Evolutionary conservation across 2,797 vertebrate genomes (phyloP).

Genomic region (Holocentrus rufus): DNA sequence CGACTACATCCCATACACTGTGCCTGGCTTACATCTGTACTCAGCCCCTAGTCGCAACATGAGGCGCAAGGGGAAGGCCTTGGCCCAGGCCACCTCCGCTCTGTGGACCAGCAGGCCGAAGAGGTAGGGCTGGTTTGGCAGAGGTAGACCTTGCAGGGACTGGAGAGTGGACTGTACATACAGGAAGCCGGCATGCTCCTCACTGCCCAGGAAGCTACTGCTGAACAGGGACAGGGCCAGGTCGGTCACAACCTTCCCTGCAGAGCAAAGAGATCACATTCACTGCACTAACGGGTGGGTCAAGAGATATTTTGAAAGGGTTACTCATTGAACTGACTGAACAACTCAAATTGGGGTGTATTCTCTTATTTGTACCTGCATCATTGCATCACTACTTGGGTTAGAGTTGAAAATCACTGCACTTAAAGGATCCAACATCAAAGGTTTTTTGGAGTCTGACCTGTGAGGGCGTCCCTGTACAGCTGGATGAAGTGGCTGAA

Average conservation of each 20-base stretch:
- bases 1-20: neutral
- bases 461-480: conserved; percentile 93
- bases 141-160: conserved; percentile 95
- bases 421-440: too few species aligned
- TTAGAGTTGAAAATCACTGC: too few species aligned
- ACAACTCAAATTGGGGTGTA: too few species aligned
- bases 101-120: conserved; percentile 97
- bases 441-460: conserved; percentile 67
- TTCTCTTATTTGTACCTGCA: neutral
- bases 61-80: conserved; percentile 94
- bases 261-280: conserved; percentile 1
- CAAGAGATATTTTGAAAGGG: neutral
- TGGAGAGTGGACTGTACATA: conserved; percentile 94
- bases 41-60: conserved; percentile 97
- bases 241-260: conserved; percentile 92
- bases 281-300: neutral
- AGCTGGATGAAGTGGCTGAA: conserved; percentile 98
- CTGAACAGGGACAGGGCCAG: conserved; percentile 94
- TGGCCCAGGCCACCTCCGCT: conserved; percentile 97
- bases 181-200: conserved; percentile 95
- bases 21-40: conserved; percentile 90
- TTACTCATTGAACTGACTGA: too few species aligned
- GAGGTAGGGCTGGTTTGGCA: conserved; percentile 94
- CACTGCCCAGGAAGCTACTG: conserved; percentile 90
- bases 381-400: neutral